These are phyloP conservation scores for Gymnothorax reevesii DNA, from an alignment of 2,797 vertebrate genomes.

Conservation along the genomic window DNA sequence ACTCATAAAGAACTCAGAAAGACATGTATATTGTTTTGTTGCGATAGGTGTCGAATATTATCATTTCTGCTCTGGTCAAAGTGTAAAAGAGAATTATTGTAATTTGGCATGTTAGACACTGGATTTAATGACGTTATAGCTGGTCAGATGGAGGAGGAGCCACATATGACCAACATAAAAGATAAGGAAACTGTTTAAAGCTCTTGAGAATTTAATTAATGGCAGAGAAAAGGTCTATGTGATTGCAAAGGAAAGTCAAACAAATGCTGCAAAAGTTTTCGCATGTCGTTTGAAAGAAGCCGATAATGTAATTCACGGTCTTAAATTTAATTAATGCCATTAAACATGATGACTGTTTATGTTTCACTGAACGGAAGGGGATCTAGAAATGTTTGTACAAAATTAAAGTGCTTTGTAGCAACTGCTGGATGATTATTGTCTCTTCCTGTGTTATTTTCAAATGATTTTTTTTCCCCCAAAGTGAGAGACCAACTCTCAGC, in stretches of 20 bases:
- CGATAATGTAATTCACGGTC: not conserved
- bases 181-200: not conserved
- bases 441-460: not conserved
- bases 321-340: not conserved
- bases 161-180: not conserved
- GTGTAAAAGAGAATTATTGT: not conserved
- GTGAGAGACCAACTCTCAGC: not conserved
- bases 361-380: conserved; percentile 5
- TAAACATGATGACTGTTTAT: not conserved
- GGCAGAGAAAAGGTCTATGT: not conserved
- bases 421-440: not conserved
- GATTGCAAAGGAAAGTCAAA: not conserved
- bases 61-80: not conserved
- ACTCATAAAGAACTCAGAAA: not conserved
- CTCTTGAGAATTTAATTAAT: not conserved
- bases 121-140: not conserved
- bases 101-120: conserved; percentile 7
- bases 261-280: not conserved
- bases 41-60: not conserved
- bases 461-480: not conserved
- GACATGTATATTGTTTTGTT: not conserved
- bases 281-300: not conserved
- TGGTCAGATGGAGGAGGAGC: not conserved
- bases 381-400: not conserved
- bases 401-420: conserved; percentile 10